Percentiles rank a stretch among this genome's conserved stretches.
These are phyloP conservation scores for Borostomias antarcticus DNA, from an alignment of 2,797 vertebrate species.

Conservation along the genomic window DNA sequence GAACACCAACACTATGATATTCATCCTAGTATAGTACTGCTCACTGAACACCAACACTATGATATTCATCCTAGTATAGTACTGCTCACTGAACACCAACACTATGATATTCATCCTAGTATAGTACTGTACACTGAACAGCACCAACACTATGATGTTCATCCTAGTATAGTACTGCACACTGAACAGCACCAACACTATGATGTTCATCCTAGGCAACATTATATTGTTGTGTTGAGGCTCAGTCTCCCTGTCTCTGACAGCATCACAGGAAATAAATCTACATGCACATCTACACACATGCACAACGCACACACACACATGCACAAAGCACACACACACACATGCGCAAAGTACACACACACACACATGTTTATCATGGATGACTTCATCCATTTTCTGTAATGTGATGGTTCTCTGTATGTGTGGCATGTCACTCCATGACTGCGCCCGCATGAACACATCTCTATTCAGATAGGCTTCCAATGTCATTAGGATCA, in stretches of 20 bases:
- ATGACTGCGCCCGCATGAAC: background rate
- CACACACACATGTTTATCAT: slow-evolving; percentile 3
- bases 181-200: background rate
- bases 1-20: no score
- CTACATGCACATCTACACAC: background rate
- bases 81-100: no score
- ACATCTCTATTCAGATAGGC: background rate
- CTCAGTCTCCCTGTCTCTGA: background rate
- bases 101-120: no score
- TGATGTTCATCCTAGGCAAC: background rate
- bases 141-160: no score
- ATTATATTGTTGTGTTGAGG: background rate
- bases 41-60: no score
- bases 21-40: no score
- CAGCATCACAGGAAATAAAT: background rate
- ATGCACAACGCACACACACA: no score
- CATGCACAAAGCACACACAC: no score
- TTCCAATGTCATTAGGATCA: slow-evolving; percentile 1
- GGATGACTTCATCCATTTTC: background rate
- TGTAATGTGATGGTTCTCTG: background rate
- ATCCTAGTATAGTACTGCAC: no score
- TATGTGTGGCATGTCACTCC: background rate
- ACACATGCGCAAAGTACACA: no score
- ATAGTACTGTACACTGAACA: no score
- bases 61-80: no score